Base-by-base conservation (phyloP, 2,113 vertebrate genomes). In the Isurus oxyrinchus region DNA sequence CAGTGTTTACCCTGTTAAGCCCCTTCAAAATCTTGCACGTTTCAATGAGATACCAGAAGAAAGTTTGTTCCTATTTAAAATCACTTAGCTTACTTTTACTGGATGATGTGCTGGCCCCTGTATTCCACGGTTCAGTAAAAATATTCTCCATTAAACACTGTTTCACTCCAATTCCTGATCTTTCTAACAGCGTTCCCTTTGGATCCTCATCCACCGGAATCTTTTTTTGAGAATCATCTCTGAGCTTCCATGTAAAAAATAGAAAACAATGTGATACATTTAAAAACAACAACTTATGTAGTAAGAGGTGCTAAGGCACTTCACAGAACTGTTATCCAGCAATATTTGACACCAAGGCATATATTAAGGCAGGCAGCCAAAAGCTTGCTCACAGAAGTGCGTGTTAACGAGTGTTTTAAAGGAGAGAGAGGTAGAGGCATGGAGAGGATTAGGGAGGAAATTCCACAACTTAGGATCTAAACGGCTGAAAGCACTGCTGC, bases 121-220 rank as follows among this genome's bases (percentile, higher is more conserved):
- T 72, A 53, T 95, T 95, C 93, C 93, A 95, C 49, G n/a, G 61
- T 69, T 95, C 93, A 35, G 94, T 35, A 53, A 72, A 49, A 95
- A 25, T 25, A 95, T 76, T 95, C 44, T 95, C 94, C 55, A 40
- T 95, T 3, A 55, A 95, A 27, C 94, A 76, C 67, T 72, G 94
- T 95, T 95, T 25, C 44, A 72, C 11, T 55, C 66, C 67, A 72
- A 95, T 72, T 72, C 27, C 94, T 53, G 94, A 35, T 76, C 49
- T 69, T 72, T 95, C 66, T 35, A 49, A 35, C 0, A 91, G 53
- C 55, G 6, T 95, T 55, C 67, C 94, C 67, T 72, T 35, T 35
- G 67, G 49, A 95, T 95, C 66, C 25, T 72, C 94, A 49, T 76
- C 66, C 3, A 13, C 31, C 25, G 11, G 66, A 95, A 95, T 55